Percentiles rank a stretch among this genome's conserved stretches.
Conservation (phyloP, 2,888 invertebrate species). For the Dryobota labecula region DNA sequence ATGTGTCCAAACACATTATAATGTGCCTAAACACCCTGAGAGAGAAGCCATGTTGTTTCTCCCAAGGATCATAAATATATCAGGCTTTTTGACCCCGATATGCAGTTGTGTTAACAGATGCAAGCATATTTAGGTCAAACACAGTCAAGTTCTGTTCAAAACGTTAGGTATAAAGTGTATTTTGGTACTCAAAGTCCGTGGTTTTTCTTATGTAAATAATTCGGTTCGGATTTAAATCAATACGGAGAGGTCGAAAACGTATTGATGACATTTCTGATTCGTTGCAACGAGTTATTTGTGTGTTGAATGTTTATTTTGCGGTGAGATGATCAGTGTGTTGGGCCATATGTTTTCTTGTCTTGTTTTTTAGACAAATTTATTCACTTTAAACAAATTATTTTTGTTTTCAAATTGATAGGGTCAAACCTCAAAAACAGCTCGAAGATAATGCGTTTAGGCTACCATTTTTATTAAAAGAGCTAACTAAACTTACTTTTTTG, state of each 20-base stretch:
- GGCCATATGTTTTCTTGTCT: not conserved
- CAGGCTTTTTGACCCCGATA: conserved; percentile 28
- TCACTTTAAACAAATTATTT: not conserved
- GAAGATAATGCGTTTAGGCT: not conserved
- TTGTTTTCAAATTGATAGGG: not conserved
- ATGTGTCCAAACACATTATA: not conserved
- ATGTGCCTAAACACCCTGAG: not conserved
- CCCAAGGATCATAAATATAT: conserved; percentile 17
- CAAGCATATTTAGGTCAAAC: conserved; percentile 81
- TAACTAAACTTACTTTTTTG: not conserved
- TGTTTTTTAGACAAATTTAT: not conserved
- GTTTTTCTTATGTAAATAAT: conserved; percentile 65
- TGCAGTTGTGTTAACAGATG: conserved; percentile 62
- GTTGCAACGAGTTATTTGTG: conserved; percentile 34
- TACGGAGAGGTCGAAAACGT: conserved; percentile 35
- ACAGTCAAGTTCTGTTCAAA: conserved; percentile 76
- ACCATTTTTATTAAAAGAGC: not conserved
- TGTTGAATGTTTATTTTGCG: conserved; percentile 18
- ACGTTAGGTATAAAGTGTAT: conserved; percentile 63
- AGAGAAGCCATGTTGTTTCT: conserved; percentile 1
- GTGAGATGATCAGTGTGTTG: conserved; percentile 3
- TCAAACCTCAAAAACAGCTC: not conserved
- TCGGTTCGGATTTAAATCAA: conserved; percentile 56
- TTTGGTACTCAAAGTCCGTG: conserved; percentile 49
- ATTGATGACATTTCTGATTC: conserved; percentile 50